Percentiles rank a stretch among this genome's conserved stretches.
Conservation (phyloP, 2,888 invertebrate species). For the Xestoiulus laeticollis region DNA sequence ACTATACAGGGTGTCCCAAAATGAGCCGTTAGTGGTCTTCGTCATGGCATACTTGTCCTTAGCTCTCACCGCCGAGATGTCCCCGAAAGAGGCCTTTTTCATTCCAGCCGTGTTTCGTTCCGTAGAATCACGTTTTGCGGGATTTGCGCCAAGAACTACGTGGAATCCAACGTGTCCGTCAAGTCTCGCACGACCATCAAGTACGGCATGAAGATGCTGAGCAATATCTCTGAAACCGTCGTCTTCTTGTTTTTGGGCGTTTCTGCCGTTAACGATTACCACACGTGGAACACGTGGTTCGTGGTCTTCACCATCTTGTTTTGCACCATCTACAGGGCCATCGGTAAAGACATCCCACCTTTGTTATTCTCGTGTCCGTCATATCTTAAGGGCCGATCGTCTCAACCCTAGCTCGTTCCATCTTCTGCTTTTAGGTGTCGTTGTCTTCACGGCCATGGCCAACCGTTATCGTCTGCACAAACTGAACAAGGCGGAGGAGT, state of each 20-base stretch:
- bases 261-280: conserved; percentile 91
- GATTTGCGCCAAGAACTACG: conserved; percentile 99
- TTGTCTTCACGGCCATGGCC: conserved; percentile 86
- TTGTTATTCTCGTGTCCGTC: too few species aligned
- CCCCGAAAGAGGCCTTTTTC: background rate
- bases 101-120: background rate
- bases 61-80: conserved; percentile 96
- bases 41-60: conserved; percentile 97
- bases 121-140: conserved; percentile 97
- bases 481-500: conserved; percentile 91
- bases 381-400: background rate
- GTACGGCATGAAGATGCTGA: conserved; percentile 98
- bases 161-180: conserved; percentile 95
- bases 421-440: conserved; percentile 93
- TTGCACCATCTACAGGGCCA: conserved; percentile 88
- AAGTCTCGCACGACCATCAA: conserved; percentile 98
- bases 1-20: too few species aligned
- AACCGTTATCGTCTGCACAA: conserved; percentile 92
- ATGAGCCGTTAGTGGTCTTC: conserved; percentile 98
- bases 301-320: conserved; percentile 91
- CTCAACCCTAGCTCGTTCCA: too few species aligned
- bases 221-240: conserved; percentile 96
- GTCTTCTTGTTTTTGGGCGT: conserved; percentile 99
- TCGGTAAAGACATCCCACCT: too few species aligned
- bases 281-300: conserved; percentile 97